These are phyloP conservation scores for Homarus gammarus DNA, from an alignment of 2,888 invertebrate genomes.

Conservation along the genomic window DNA sequence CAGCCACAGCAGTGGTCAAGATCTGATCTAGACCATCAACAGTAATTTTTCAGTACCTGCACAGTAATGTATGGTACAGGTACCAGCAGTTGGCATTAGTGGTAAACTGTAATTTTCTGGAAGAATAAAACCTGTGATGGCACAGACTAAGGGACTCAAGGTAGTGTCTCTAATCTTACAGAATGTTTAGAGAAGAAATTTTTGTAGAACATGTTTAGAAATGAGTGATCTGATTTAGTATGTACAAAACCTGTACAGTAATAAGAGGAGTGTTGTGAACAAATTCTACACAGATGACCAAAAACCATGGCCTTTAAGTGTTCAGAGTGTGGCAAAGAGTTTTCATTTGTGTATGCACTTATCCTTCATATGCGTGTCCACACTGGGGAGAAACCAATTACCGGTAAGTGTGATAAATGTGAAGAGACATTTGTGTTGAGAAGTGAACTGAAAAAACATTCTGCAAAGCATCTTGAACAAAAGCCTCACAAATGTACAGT, in stretches of 20 bases:
- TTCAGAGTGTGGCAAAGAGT: neutral
- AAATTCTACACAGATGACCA: too few relatives aligned
- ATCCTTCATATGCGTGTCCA: neutral
- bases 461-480: neutral
- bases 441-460: neutral
- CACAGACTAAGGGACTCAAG: neutral
- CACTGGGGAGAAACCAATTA: neutral
- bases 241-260: neutral
- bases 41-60: neutral
- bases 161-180: neutral
- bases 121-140: too few relatives aligned
- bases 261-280: too few relatives aligned
- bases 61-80: too few relatives aligned
- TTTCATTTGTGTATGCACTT: neutral
- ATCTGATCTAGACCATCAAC: neutral
- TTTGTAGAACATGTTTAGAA: neutral
- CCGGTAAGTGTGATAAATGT: neutral
- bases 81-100: too few relatives aligned
- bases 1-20: neutral
- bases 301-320: neutral
- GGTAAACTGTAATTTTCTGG: too few relatives aligned
- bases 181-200: neutral
- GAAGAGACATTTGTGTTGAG: neutral
- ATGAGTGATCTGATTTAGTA: neutral
- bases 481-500: neutral